These are phyloP conservation scores for Lasioglossum oenotherae DNA, from an alignment of 2,888 invertebrate species.

Conservation along the genomic window DNA sequence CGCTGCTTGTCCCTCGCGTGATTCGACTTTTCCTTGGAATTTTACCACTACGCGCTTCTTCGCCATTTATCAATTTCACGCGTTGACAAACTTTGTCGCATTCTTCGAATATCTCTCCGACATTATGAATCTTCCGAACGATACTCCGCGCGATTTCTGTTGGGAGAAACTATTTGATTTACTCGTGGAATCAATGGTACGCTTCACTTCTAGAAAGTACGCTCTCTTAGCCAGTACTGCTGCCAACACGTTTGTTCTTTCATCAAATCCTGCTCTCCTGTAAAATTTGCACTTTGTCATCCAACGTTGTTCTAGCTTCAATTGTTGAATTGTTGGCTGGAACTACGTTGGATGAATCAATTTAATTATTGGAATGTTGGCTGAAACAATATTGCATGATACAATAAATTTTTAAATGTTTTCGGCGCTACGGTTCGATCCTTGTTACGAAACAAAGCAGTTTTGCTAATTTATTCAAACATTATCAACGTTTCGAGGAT, in stretches of 20 bases:
- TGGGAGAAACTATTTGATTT: neutral
- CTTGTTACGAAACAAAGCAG: no score
- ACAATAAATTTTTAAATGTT: no score
- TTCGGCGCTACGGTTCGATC: no score
- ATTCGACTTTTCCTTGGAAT: neutral
- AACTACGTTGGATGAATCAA: no score
- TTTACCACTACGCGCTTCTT: neutral
- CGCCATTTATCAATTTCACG: neutral
- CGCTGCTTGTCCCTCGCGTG: conserved; percentile 37
- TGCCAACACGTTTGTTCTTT: neutral
- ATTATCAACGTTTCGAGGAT: no score
- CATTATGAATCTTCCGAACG: neutral
- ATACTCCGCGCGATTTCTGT: neutral
- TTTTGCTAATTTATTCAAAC: no score
- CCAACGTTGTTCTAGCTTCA: no score
- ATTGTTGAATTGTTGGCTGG: no score
- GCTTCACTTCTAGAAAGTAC: neutral
- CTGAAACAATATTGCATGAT: no score
- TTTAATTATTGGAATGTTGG: no score
- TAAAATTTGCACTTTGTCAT: no score
- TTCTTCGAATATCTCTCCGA: neutral
- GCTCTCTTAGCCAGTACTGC: neutral
- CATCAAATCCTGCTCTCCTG: no score
- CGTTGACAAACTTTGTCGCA: neutral
- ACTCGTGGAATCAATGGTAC: neutral